Evolutionary conservation across 2,888 invertebrate species (phyloP), one percentile per base, ranked within the genome.

Genomic region (Junonia oenone): DNA sequence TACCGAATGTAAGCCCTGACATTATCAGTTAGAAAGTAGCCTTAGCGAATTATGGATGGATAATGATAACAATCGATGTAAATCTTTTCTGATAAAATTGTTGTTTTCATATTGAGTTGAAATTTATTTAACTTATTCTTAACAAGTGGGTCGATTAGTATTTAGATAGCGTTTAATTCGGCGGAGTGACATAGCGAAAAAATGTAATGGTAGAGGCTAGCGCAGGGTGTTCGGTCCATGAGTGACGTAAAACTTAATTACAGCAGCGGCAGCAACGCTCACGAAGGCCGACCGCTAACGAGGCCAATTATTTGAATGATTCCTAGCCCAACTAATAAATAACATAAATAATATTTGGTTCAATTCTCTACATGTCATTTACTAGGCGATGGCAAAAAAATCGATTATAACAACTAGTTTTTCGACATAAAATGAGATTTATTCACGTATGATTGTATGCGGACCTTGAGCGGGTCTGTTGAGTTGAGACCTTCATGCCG

Each of bases 211-310:
- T 73, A 80, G 85, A 83, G 87, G 87, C 88, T 85, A 83, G 77
- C 73, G 79, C 76, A 71, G 82, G 88, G 85, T 83, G 86, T 76
- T 78, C 83, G 75, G 73, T 81, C 79, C 74, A 77, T 74, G 82
- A 80, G 82, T 87, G 88, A 88, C 87, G 88, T 77, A 85, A 86
- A 86, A 85, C 82, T 85, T 87, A 85, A 88, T 89, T 87, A 89
- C 85, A 85, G 81, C 83, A 87, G 72, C 82, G 81, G 73, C 76
- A 76, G 73, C 79, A 78, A 75, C 78, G 76, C 73, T 72, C 77
- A 77, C 77, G 84, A 82, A 84, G 83, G 83, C 79, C 84, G 73
- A 73, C 78, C 57, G 73, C 81, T 81, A 83, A 82, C 81, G 78
- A 82, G 80, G 73, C 76, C 81, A 82, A 84, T 84, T 83, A 86